Evolutionary conservation across 2,888 invertebrate species (phyloP).

Genomic region (Hydrotaea cyrtoneurina): DNA sequence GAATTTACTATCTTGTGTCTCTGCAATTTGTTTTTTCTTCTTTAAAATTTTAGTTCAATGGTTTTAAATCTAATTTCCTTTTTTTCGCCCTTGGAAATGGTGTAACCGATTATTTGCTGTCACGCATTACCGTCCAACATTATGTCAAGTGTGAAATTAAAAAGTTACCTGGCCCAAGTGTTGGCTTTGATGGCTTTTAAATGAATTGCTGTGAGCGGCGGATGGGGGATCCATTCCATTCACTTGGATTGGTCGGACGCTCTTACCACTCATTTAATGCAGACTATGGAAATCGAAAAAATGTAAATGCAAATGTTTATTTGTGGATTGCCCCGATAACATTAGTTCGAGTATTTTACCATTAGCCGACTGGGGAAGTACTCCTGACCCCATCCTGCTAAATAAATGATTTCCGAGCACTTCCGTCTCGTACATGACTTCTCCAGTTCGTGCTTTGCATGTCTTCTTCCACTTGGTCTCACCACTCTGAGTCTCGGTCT

Average conservation of each 20-base stretch:
- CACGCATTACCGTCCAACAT: constrained; percentile 24
- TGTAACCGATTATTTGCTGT: constrained; percentile 42
- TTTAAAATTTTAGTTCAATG: neutral
- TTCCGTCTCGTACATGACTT: no score
- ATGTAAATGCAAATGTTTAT: neutral
- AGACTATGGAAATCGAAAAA: no score
- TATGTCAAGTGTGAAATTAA: constrained; percentile 67
- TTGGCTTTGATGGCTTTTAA: constrained; percentile 56
- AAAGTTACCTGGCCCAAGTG: constrained; percentile 40
- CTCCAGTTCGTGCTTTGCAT: no score
- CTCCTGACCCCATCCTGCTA: no score
- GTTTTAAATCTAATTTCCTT: neutral
- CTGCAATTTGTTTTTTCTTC: neutral
- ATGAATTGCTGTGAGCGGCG: constrained; percentile 44
- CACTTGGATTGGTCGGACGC: neutral
- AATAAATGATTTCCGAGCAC: no score
- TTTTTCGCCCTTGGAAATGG: constrained; percentile 2
- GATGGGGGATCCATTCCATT: neutral
- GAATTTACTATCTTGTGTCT: no score
- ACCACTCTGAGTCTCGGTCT: no score
- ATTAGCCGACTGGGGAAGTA: no score
- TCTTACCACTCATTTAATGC: no score
- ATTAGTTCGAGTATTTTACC: constrained; percentile 50
- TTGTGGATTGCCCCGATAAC: constrained; percentile 63
- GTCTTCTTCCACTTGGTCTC: no score